A percentile compares a stretch with the other conserved stretches of the same genome.
Conservation (phyloP, 1,140 invertebrate species). For the Aphelinus atriplicis region DNA sequence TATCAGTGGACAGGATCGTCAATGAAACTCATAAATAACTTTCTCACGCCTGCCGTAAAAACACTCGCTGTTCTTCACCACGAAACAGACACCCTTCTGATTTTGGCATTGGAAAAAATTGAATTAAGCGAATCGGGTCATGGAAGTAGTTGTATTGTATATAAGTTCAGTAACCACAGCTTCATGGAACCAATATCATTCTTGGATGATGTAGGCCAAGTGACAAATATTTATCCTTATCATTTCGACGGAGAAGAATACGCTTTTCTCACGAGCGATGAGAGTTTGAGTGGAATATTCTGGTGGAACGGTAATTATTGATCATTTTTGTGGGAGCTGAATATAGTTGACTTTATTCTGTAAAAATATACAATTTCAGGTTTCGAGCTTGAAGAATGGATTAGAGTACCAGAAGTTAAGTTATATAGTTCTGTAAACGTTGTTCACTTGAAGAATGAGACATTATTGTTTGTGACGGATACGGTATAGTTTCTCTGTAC, state of each 20-base stretch:
- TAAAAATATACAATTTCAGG: constrained; percentile 32
- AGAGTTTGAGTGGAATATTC: constrained; percentile 37
- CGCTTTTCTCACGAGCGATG: constrained; percentile 39
- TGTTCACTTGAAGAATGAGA: constrained; percentile 41
- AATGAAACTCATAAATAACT: constrained; percentile 46
- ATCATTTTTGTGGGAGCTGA: too few relatives aligned
- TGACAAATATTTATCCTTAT: constrained; percentile 45
- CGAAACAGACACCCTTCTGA: constrained; percentile 44
- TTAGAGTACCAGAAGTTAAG: constrained; percentile 40
- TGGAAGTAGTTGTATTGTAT: background rate
- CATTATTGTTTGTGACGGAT: constrained; percentile 43
- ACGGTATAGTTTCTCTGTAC: background rate
- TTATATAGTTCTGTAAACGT: constrained; percentile 37
- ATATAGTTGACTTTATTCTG: too few relatives aligned
- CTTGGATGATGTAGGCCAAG: background rate
- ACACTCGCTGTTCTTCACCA: constrained; percentile 44
- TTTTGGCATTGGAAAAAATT: constrained; percentile 44
- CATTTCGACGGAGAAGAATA: constrained; percentile 38
- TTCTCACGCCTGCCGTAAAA: constrained; percentile 34
- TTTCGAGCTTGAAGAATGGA: constrained; percentile 46
- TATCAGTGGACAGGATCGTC: constrained; percentile 56
- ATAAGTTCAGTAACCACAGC: background rate
- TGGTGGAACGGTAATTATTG: constrained; percentile 50
- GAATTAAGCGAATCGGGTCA: background rate
- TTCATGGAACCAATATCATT: background rate